phyloP scores from a whole-genome alignment of 2,113 vertebrate species.

The Poicephalus gulielmi region DNA sequence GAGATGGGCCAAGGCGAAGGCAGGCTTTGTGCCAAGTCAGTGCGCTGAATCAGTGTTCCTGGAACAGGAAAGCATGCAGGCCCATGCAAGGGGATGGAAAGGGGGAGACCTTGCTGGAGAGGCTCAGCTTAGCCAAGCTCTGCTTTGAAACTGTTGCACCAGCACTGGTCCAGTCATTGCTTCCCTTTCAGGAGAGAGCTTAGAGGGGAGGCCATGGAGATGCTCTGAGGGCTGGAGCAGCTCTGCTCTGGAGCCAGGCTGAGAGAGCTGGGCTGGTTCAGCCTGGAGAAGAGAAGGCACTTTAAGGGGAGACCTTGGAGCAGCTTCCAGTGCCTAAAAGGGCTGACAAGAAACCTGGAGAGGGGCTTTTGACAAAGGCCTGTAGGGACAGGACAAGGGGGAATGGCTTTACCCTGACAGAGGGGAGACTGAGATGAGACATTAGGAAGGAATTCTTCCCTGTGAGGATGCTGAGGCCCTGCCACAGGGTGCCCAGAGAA shows the following conservation, averaged over 20 bases:
- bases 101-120: background rate
- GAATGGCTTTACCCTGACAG: background rate
- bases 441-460: too few species aligned
- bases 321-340: background rate
- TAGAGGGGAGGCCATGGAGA: background rate
- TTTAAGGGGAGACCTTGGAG: background rate
- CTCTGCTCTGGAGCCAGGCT: background rate
- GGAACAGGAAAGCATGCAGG: background rate
- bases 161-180: background rate
- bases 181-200: background rate
- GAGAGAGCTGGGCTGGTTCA: background rate
- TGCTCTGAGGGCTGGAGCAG: background rate
- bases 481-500: too few species aligned
- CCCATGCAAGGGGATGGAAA: background rate
- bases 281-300: background rate
- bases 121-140: background rate
- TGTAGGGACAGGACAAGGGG: background rate
- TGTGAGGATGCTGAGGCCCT: too few species aligned
- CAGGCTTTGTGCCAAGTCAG: background rate
- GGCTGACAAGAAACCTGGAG: background rate
- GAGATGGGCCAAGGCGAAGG: background rate
- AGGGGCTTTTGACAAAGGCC: background rate
- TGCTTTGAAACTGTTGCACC: background rate
- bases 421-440: background rate
- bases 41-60: background rate